Conservation (phyloP, 37 sponge, comb jelly and placozoan genomes). For the Ianthella basta region DNA sequence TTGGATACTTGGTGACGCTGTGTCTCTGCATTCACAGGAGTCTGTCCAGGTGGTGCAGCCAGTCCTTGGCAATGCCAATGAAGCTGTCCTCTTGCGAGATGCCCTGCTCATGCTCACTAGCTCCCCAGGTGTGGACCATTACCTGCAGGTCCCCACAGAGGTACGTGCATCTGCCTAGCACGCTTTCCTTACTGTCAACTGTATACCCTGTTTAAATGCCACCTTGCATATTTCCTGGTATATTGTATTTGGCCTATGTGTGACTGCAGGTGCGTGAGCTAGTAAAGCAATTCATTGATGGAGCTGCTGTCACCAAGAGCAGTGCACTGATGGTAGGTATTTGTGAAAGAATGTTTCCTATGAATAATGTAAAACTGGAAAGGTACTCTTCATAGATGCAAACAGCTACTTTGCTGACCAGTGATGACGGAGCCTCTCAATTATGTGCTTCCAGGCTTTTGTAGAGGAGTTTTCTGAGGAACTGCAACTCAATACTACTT, state of each 20-base stretch:
- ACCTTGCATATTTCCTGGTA: too few relatives aligned
- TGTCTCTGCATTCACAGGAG: constrained; percentile 6
- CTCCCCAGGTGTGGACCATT: constrained; percentile 2
- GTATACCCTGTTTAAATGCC: too few relatives aligned
- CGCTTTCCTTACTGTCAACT: neutral
- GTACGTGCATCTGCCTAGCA: neutral
- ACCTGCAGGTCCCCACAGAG: neutral
- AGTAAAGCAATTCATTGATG: neutral
- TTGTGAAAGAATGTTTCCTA: too few relatives aligned
- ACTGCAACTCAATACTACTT: constrained; percentile 48
- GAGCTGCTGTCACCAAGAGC: neutral
- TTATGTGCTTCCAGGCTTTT: constrained; percentile 24
- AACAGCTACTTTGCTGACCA: too few relatives aligned
- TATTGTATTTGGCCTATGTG: too few relatives aligned
- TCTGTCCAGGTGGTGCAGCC: constrained; percentile 7
- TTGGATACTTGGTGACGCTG: too few relatives aligned
- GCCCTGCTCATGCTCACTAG: neutral
- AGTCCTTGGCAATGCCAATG: neutral
- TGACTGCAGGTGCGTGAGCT: neutral
- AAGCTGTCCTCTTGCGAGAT: neutral
- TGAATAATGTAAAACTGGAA: too few relatives aligned
- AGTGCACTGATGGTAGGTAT: neutral
- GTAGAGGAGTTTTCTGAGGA: constrained; percentile 35
- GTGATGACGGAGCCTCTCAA: too few relatives aligned
- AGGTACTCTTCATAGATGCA: too few relatives aligned